Evolutionary conservation across 1,140 invertebrate genomes (phyloP), one percentile per base, ranked within the genome.

Genomic region (Sesamia nonagrioides): DNA sequence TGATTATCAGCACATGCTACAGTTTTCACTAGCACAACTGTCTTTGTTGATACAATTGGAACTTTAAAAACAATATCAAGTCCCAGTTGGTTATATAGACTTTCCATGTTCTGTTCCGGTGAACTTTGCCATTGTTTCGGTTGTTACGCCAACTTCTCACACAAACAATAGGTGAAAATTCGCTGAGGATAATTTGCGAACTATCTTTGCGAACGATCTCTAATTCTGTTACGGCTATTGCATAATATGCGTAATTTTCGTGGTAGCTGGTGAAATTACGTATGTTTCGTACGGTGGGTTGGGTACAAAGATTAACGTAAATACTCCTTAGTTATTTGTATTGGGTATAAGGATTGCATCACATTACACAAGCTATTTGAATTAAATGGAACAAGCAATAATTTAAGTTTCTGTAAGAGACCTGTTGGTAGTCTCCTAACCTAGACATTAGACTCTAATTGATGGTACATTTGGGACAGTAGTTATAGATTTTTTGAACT

Each of bases 81-180:
- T 78, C 78, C 68, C 82, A 68, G 78, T 78, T 81, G 72, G 86
- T 91, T 94, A 91, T 95, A 95, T 95, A 95, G 92, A 93, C 89
- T 95, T 88, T 89, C 81, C 84, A 86, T 89, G 92, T 94, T 94
- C 93, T 94, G 93, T 91, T 85, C 90, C 86, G 92, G 78, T 94
- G 92, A 91, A 94, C 91, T 91, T 89, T 89, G 90, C 92, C 91
- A 95, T 95, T 95, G 93, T 95, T 90, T 88, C 89, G 80, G 60
- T 84, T 89, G 91, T 94, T 90, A 92, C 91, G 90, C 87, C 82
- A 50, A 80, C 56, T 92, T 94, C 93, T 88, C 91, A 94, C 89
- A 88, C 79, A 54, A 77, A 95, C 92, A 93, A 94, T 93, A 79
- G 86, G 92, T 93, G 93, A 95, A 95, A 94, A 95, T 94, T 94